Percentiles rank a stretch among this genome's conserved stretches.
phyloP scores from a whole-genome alignment of 2,797 vertebrate genomes.

The Paguma larvata region DNA sequence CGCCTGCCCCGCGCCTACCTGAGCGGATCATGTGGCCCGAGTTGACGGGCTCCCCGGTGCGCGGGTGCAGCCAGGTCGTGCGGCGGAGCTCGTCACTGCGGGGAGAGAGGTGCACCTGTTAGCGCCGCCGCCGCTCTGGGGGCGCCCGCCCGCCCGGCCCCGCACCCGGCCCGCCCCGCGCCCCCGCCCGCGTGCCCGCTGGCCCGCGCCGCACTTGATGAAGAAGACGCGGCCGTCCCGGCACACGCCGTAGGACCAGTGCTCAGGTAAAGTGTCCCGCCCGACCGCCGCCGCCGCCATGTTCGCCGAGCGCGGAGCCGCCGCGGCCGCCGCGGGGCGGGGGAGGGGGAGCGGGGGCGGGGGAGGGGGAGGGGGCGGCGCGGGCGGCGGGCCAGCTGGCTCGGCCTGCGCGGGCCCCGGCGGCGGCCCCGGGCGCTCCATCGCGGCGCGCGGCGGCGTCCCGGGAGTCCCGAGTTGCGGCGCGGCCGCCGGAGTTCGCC shows the following conservation, averaged over 20 bases:
- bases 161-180: conserved; percentile 59
- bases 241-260: conserved; percentile 98
- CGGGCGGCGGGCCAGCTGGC: conserved; percentile 39
- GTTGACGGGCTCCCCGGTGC: conserved; percentile 97
- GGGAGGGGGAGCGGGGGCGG: conserved; percentile 69
- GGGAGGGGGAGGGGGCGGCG: conserved; percentile 56
- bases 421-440: background rate
- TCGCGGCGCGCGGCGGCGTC: background rate
- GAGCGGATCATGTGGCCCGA: conserved; percentile 99
- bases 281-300: conserved; percentile 95
- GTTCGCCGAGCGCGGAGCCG: conserved; percentile 91
- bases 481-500: conserved; percentile 10
- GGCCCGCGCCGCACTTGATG: conserved; percentile 92
- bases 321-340: conserved; percentile 84
- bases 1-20: conserved; percentile 89
- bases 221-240: conserved; percentile 97
- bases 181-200: background rate
- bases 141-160: background rate
- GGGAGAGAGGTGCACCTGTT: conserved; percentile 94
- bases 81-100: conserved; percentile 93
- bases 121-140: conserved; percentile 80
- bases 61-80: conserved; percentile 98
- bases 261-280: conserved; percentile 96
- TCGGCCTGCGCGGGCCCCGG: background rate
- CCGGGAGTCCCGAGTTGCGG: background rate